Percentiles rank a stretch among this genome's conserved stretches.
phyloP scores from a whole-genome alignment of 2,888 invertebrate genomes.

The Euphydryas editha region DNA sequence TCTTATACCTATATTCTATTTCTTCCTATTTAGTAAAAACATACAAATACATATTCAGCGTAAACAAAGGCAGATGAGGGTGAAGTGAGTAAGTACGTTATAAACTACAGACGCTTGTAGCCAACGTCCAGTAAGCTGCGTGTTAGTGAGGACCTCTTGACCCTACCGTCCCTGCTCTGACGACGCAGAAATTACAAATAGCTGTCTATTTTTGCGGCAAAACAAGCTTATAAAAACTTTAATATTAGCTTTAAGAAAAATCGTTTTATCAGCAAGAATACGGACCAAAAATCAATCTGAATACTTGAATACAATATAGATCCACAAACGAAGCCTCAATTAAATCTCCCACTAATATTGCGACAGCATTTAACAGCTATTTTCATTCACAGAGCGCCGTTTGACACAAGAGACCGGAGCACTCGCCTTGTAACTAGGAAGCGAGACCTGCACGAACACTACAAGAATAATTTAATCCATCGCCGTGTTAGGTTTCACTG shows the following conservation, averaged over 20 bases:
- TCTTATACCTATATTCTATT: too few relatives aligned
- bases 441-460: slow-evolving; percentile 1
- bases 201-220: background rate
- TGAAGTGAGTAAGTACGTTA: background rate
- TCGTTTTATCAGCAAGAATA: too few relatives aligned
- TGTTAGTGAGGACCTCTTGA: background rate
- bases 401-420: background rate
- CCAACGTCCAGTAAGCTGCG: slow-evolving; percentile 5
- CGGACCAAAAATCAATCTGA: too few relatives aligned
- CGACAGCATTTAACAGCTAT: background rate
- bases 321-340: background rate
- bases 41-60: background rate
- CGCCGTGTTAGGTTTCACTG: slow-evolving; percentile 20
- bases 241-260: too few relatives aligned
- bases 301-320: too few relatives aligned
- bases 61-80: background rate
- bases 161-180: background rate
- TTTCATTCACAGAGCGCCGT: background rate
- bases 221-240: background rate
- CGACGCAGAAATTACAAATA: background rate
- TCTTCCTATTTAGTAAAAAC: background rate
- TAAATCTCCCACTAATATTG: background rate
- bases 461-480: slow-evolving; percentile 8
- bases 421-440: slow-evolving; percentile 3
- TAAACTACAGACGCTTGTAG: slow-evolving; percentile 13